Percentiles rank a stretch among this genome's conserved stretches.
Evolutionary conservation across 2,113 vertebrate species (phyloP).

Genomic region (Cephalopholis sonnerati): DNA sequence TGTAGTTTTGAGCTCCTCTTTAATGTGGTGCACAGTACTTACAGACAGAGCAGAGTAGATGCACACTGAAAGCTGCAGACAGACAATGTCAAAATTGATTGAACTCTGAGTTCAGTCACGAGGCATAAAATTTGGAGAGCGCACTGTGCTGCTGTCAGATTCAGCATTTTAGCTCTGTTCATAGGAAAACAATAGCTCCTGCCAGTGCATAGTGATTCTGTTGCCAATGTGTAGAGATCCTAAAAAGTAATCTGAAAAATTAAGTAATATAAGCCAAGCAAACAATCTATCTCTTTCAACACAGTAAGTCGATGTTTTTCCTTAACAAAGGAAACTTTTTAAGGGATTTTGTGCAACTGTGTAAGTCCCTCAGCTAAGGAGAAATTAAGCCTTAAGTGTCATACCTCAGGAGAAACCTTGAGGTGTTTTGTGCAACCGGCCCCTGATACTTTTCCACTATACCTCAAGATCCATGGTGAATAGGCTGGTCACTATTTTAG

Average conservation of each 20-base stretch:
- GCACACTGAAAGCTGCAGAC: not conserved
- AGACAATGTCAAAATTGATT: constrained; percentile 5
- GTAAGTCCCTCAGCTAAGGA: no score
- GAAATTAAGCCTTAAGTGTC: no score
- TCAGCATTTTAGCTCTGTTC: not conserved
- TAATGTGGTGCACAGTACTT: not conserved
- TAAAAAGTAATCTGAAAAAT: no score
- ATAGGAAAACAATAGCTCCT: not conserved
- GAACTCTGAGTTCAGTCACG: not conserved
- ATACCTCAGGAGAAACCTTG: no score
- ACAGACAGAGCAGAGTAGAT: not conserved
- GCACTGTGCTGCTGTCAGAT: not conserved
- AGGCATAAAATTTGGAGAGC: not conserved
- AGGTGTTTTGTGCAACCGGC: no score
- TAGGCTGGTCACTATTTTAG: not conserved
- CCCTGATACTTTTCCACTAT: not conserved
- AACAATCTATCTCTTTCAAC: no score
- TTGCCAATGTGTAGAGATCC: no score
- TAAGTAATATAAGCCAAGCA: no score
- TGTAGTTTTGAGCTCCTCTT: no score
- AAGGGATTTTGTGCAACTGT: no score
- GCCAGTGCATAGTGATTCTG: not conserved
- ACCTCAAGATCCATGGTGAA: not conserved
- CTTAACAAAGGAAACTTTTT: no score
- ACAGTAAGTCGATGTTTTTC: no score